phyloP scores from a whole-genome alignment of 2,888 invertebrate genomes.

The Tetrapedia diversipes region DNA sequence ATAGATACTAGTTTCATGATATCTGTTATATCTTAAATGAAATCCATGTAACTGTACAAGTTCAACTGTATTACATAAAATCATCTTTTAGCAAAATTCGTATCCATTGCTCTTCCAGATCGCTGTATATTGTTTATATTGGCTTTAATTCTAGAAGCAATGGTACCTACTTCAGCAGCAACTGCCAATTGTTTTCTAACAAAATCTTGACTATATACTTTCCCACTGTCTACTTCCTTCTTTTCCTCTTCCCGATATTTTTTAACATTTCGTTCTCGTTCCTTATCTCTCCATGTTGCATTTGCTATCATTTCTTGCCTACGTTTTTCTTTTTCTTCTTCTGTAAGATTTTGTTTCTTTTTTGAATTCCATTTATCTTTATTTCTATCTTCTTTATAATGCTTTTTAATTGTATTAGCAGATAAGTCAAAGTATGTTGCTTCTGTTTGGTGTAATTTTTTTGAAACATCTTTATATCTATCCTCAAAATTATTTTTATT shows the following conservation, averaged over 20 bases:
- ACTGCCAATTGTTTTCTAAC: constrained; percentile 87
- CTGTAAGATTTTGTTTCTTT: constrained; percentile 83
- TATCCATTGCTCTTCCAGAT: constrained; percentile 90
- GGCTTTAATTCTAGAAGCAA: constrained; percentile 93
- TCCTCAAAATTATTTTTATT: constrained; percentile 21
- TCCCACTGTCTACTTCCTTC: constrained; percentile 82
- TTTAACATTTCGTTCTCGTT: constrained; percentile 87
- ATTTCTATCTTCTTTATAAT: constrained; percentile 61
- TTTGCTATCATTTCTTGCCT: constrained; percentile 93
- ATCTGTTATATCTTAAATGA: not conserved
- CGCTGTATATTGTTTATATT: constrained; percentile 96
- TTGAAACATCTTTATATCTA: constrained; percentile 4
- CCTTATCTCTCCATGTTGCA: constrained; percentile 88
- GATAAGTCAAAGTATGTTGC: constrained; percentile 14
- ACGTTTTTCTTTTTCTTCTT: constrained; percentile 88
- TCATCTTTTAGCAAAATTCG: constrained; percentile 90
- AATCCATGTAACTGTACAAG: constrained; percentile 45
- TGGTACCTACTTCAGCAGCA: constrained; percentile 87
- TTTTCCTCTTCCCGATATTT: constrained; percentile 86
- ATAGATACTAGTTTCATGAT: not conserved
- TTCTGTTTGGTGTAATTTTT: constrained; percentile 23
- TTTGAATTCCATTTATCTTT: constrained; percentile 73
- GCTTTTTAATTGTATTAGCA: not conserved
- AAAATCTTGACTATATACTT: constrained; percentile 83
- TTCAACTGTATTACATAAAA: constrained; percentile 14